phyloP scores from a whole-genome alignment of 2,797 vertebrate genomes.

The Pipistrellus pipistrellus region DNA sequence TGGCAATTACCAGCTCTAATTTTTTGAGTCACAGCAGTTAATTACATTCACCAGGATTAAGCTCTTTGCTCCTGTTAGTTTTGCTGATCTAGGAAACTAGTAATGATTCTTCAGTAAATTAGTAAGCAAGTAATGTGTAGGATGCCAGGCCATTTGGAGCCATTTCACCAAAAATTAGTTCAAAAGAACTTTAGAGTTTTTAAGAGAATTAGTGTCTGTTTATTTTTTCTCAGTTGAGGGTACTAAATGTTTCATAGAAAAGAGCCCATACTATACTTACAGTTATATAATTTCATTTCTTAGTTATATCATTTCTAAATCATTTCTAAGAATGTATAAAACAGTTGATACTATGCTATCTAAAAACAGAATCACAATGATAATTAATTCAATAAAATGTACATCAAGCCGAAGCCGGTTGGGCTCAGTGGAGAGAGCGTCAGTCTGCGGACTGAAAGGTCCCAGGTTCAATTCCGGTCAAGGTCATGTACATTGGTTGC shows the following conservation, averaged over 20 bases:
- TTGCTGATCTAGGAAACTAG: not conserved
- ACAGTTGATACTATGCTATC: not conserved
- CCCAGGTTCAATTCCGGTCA: too few species aligned
- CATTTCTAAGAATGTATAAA: not conserved
- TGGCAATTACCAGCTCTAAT: not conserved
- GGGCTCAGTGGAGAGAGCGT: too few species aligned
- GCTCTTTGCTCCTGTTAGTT: not conserved
- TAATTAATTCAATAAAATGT: not conserved
- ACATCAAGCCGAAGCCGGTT: not conserved
- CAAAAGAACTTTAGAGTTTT: not conserved
- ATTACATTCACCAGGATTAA: not conserved
- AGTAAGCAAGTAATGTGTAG: not conserved
- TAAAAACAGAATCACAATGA: not conserved
- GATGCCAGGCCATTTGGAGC: not conserved
- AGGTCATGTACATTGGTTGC: too few species aligned
- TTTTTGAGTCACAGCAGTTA: not conserved
- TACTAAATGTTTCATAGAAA: not conserved
- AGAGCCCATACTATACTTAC: not conserved
- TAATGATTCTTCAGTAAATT: not conserved
- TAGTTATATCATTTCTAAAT: not conserved
- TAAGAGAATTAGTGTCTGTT: not conserved
- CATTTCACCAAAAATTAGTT: not conserved
- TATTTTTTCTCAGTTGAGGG: not conserved
- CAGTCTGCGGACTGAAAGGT: too few species aligned
- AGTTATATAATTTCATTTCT: not conserved